Percentiles rank a stretch among this genome's conserved stretches.
Conservation (phyloP, 2,888 invertebrate species). For the Malachius bipustulatus region DNA sequence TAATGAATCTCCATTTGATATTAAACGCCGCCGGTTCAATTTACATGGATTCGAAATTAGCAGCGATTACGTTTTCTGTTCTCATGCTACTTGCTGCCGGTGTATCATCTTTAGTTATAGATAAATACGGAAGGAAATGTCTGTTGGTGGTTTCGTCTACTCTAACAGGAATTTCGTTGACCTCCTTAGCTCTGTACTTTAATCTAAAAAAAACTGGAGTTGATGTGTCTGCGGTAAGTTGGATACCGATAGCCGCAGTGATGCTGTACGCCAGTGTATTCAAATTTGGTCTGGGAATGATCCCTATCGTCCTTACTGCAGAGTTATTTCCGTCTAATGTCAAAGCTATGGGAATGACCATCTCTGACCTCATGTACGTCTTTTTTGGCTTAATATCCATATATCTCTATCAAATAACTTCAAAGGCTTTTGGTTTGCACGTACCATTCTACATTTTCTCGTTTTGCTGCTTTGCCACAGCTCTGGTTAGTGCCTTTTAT, state of each 20-base stretch:
- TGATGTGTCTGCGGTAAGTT: slow-evolving; percentile 27
- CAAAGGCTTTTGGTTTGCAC: slow-evolving; percentile 23
- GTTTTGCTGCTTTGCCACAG: slow-evolving; percentile 18
- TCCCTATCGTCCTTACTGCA: slow-evolving; percentile 34
- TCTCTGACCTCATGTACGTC: slow-evolving; percentile 31
- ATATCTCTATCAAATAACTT: slow-evolving; percentile 27
- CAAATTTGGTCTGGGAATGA: slow-evolving; percentile 32
- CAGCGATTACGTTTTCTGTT: slow-evolving; percentile 31
- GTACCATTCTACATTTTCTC: slow-evolving; percentile 31
- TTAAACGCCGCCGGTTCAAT: slow-evolving; percentile 29
- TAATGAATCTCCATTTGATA: slow-evolving; percentile 35
- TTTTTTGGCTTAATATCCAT: slow-evolving; percentile 28
- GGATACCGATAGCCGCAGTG: slow-evolving; percentile 31
- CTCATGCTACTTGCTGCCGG: slow-evolving; percentile 30
- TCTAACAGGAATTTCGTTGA: slow-evolving; percentile 28
- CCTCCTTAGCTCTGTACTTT: slow-evolving; percentile 31
- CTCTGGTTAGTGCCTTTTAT: slow-evolving; percentile 19
- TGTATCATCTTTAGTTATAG: slow-evolving; percentile 27
- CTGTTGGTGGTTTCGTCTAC: slow-evolving; percentile 28
- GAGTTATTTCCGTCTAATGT: slow-evolving; percentile 35
- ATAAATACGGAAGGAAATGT: slow-evolving; percentile 32
- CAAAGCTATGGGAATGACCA: slow-evolving; percentile 34
- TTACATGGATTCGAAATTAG: slow-evolving; percentile 24
- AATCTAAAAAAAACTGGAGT: slow-evolving; percentile 24
- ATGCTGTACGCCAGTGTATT: slow-evolving; percentile 32